These are phyloP conservation scores for Monomorium pharaonis DNA, from an alignment of 1,140 invertebrate genomes.

Conservation along the genomic window DNA sequence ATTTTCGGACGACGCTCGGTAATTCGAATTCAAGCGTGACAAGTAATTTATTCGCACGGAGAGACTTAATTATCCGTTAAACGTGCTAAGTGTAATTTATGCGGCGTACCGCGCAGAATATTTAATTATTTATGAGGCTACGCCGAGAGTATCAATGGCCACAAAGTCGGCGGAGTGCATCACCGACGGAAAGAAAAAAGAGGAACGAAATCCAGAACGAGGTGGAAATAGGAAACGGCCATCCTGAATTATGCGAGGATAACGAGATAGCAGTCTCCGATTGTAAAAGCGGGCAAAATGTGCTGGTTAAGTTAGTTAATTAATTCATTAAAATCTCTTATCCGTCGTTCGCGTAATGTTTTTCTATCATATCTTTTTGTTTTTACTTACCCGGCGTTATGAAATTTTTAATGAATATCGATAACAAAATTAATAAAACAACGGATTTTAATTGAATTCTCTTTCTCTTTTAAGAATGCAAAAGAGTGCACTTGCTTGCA, in stretches of 20 bases:
- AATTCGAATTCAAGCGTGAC: constrained; percentile 7
- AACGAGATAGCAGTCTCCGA: constrained; percentile 11
- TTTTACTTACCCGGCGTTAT: not conserved
- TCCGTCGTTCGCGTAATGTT: not conserved
- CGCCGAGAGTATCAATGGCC: constrained; percentile 17
- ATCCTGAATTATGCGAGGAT: constrained; percentile 18
- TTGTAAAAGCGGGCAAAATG: not conserved
- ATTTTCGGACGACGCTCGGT: not conserved
- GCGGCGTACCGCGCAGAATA: constrained; percentile 29
- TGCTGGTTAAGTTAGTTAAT: not conserved
- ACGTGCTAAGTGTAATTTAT: constrained; percentile 52
- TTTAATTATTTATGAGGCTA: constrained; percentile 53
- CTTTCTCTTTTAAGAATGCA: not conserved
- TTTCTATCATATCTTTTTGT: not conserved
- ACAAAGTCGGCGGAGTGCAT: not conserved
- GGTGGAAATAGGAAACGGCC: not conserved
- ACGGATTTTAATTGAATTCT: not conserved
- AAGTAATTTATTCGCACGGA: constrained; percentile 40
- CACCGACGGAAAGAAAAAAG: not conserved
- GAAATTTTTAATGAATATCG: not conserved
- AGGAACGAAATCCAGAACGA: not conserved
- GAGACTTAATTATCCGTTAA: constrained; percentile 57
- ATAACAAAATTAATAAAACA: constrained; percentile 21
- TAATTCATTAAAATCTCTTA: not conserved
- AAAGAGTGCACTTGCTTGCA: not conserved